These are phyloP conservation scores for Busseola fusca DNA, from an alignment of 2,888 invertebrate species.

Conservation along the genomic window DNA sequence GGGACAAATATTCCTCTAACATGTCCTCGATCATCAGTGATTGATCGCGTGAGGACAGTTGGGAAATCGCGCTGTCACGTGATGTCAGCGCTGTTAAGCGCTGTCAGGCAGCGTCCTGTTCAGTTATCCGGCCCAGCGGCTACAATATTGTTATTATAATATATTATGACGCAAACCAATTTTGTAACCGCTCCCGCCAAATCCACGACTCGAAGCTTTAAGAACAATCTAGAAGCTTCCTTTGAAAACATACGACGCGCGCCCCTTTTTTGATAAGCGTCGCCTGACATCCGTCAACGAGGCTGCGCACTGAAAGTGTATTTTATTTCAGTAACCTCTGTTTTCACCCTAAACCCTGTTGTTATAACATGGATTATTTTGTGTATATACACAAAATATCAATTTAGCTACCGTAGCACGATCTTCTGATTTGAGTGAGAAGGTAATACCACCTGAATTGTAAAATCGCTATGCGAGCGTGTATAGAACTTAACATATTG, in stretches of 20 bases:
- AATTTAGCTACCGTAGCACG: not conserved
- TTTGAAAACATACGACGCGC: too few species aligned
- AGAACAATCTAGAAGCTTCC: too few species aligned
- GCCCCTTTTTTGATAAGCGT: too few species aligned
- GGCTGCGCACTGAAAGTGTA: too few species aligned
- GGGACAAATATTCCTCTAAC: conserved; percentile 43
- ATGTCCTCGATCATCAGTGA: conserved; percentile 61
- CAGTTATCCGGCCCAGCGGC: conserved; percentile 31
- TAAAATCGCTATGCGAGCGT: not conserved
- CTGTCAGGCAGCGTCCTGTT: conserved; percentile 61
- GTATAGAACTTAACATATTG: too few species aligned
- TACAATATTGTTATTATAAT: conserved; percentile 30
- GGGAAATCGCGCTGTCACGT: conserved; percentile 55
- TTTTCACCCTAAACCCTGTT: too few species aligned
- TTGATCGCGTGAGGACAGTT: conserved; percentile 55
- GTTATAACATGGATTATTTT: too few species aligned
- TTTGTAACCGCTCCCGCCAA: too few species aligned
- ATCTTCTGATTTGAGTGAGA: not conserved
- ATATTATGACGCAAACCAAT: too few species aligned
- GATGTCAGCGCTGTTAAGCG: conserved; percentile 61
- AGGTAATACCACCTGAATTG: not conserved
- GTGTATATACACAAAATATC: not conserved
- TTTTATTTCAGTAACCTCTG: too few species aligned
- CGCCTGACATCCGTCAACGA: too few species aligned
- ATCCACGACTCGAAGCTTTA: too few species aligned